These are phyloP conservation scores for Prunella strophiata DNA, from an alignment of 2,797 vertebrate genomes.

Conservation along the genomic window DNA sequence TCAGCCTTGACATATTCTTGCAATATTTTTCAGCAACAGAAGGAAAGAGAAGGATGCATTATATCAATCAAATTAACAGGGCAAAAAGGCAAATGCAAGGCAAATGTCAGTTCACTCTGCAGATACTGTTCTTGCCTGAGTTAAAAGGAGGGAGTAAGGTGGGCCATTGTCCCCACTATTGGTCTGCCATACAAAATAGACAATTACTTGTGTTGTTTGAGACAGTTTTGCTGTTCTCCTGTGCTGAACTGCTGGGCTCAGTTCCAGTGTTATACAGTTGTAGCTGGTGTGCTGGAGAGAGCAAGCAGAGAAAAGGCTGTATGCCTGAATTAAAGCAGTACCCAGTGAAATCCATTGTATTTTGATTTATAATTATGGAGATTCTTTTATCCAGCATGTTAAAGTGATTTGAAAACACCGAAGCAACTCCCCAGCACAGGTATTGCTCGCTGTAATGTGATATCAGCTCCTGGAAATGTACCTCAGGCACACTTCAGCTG, in stretches of 20 bases:
- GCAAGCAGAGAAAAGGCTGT: background rate
- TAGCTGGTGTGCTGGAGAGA: background rate
- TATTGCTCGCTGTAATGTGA: background rate
- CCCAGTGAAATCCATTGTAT: background rate
- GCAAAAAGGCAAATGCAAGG: background rate
- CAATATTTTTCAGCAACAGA: background rate
- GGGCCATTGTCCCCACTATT: background rate
- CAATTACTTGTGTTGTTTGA: background rate
- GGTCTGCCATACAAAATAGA: background rate
- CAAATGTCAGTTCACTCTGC: background rate
- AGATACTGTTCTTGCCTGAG: background rate
- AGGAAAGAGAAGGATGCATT: slow-evolving; percentile 10
- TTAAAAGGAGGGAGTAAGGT: background rate
- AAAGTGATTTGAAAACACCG: background rate
- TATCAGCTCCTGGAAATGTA: background rate
- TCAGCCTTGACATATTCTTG: background rate
- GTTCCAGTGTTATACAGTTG: background rate
- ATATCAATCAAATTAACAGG: slow-evolving; percentile 19
- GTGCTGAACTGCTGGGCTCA: background rate
- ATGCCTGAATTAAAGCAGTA: background rate
- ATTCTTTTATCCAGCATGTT: background rate
- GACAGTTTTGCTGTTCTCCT: background rate
- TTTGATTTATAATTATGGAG: background rate
- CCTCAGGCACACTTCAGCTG: background rate
- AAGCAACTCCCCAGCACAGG: background rate